phyloP scores from a whole-genome alignment of 2,797 vertebrate genomes.

The Orestias chungarensis region DNA sequence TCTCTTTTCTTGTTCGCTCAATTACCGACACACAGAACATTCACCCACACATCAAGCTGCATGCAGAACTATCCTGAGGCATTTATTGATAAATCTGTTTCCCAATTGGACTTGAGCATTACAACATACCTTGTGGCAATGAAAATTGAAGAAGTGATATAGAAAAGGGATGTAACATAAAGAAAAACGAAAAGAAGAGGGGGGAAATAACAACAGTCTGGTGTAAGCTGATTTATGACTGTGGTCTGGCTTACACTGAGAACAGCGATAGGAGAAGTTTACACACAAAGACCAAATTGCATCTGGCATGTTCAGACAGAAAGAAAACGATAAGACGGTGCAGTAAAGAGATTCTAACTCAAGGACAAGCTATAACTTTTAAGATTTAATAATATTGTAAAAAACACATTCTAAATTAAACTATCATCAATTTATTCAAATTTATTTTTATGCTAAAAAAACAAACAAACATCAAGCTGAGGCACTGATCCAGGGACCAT shows the following conservation, averaged over 20 bases:
- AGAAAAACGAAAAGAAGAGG: constrained; percentile 22
- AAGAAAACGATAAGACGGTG: constrained; percentile 42
- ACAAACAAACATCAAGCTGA: neutral
- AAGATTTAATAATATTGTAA: constrained; percentile 21
- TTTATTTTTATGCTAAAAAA: too few species aligned
- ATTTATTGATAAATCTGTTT: constrained; percentile 16
- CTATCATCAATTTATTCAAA: constrained; percentile 5
- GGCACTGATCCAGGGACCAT: neutral
- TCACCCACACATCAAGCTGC: constrained; percentile 15
- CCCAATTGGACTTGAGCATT: constrained; percentile 4
- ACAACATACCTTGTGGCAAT: constrained; percentile 11
- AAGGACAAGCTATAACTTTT: constrained; percentile 18
- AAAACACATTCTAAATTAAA: constrained; percentile 2
- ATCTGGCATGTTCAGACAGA: constrained; percentile 70
- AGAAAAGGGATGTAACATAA: constrained; percentile 30
- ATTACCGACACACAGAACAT: constrained; percentile 18
- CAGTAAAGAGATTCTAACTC: constrained; percentile 48
- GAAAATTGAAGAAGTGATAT: constrained; percentile 28
- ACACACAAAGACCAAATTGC: constrained; percentile 60
- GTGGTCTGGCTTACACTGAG: constrained; percentile 38
- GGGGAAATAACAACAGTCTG: constrained; percentile 48
- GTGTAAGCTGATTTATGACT: constrained; percentile 69
- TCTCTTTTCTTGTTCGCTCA: constrained; percentile 36
- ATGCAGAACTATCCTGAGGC: constrained; percentile 11
- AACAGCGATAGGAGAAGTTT: constrained; percentile 47